phyloP scores from a whole-genome alignment of 2,888 invertebrate genomes.

The Mimumesa dahlbomi region DNA sequence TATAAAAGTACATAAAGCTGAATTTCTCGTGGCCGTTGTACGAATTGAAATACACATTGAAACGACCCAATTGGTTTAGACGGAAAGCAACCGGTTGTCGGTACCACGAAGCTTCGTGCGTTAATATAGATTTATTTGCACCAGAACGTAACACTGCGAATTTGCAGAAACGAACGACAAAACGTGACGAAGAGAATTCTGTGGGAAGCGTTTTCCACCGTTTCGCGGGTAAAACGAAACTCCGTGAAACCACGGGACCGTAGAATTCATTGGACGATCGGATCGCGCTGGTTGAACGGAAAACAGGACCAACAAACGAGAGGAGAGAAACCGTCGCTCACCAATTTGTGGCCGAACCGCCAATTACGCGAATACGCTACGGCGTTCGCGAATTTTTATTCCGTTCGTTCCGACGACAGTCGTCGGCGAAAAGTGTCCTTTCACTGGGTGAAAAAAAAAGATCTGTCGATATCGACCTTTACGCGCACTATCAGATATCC shows the following conservation, averaged over 20 bases:
- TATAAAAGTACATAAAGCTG: too few species aligned
- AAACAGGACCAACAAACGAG: neutral
- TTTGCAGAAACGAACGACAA: too few species aligned
- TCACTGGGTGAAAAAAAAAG: too few species aligned
- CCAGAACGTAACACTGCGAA: too few species aligned
- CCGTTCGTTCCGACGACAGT: neutral
- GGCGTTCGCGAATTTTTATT: constrained; percentile 13
- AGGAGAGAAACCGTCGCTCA: neutral
- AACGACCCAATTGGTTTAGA: too few species aligned
- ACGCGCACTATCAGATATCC: too few species aligned
- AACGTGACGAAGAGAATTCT: neutral
- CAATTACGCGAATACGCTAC: constrained; percentile 22
- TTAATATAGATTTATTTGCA: neutral
- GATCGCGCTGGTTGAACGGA: constrained; percentile 1
- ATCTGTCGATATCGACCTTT: too few species aligned
- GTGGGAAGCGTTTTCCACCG: neutral
- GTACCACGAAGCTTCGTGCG: neutral
- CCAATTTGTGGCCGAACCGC: constrained; percentile 18
- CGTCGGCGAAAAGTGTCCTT: too few species aligned
- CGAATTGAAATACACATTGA: too few species aligned
- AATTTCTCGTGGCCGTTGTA: too few species aligned
- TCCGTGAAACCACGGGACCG: neutral
- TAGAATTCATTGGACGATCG: constrained; percentile 17
- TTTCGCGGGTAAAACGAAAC: constrained; percentile 1
- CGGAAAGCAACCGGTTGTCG: neutral